Evolutionary conservation across 1,140 invertebrate species (phyloP), one percentile per base, ranked within the genome.

Genomic region (Pristionchus pacificus): DNA sequence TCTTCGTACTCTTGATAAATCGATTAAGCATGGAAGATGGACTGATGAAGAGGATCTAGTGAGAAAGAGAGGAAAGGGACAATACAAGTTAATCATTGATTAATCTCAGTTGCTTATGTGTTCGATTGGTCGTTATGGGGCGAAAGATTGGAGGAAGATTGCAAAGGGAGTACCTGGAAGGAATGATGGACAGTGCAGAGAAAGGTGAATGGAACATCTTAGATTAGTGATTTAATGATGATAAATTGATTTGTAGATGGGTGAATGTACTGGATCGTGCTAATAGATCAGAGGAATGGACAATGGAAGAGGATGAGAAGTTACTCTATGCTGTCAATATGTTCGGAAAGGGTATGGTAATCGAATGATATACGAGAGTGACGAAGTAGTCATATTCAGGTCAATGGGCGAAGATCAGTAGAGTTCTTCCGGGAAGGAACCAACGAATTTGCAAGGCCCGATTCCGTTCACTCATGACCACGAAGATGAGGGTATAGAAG

Each of bases 31-130:
- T 14, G 84, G 84, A 1, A 64, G 74, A 60, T 85, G 84, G 84
- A 77, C 79, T 24, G 67, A 74, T 25, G 74, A 78, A 28, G 84
- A 85, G 69, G 84, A 85, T 78, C 67, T 68, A 13, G 83, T 84
- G 68, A 68, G 19, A 10, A 49, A 49, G 38, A 49, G 38, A 49
- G 6, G 38, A 49, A 49, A n/a, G n/a, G n/a, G n/a, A n/a, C n/a
- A n/a, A n/a, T n/a, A n/a, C n/a, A n/a, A n/a, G n/a, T n/a, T n/a
- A n/a, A n/a, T n/a, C n/a, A n/a, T n/a, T n/a, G n/a, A n/a, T n/a
- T n/a, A n/a, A n/a, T n/a, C n/a, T n/a, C n/a, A n/a, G n/a, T n/a
- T n/a, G n/a, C n/a, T n/a, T n/a, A n/a, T n/a, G n/a, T n/a, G n/a
- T n/a, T 38, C 33, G 24, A 77, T 84, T 1, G 64, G 79, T 10